Percentiles rank a stretch among this genome's conserved stretches.
Evolutionary conservation across 2,797 vertebrate species (phyloP).

Genomic region (Sebastolobus alascanus): DNA sequence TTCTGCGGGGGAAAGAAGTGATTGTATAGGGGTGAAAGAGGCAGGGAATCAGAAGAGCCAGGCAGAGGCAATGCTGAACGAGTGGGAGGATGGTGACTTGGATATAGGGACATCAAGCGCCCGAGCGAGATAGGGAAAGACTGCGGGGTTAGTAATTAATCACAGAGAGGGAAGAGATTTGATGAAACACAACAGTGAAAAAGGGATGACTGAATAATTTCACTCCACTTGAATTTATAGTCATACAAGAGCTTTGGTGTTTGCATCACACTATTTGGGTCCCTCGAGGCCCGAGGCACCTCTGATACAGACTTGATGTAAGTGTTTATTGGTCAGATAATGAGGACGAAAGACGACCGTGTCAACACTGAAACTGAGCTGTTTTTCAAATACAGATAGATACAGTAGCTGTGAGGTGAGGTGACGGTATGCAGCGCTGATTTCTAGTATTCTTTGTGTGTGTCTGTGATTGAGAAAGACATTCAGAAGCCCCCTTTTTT

Average conservation of each 20-base stretch:
- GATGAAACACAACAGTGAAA: constrained; percentile 40
- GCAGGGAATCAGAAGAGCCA: constrained; percentile 30
- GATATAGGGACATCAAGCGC: constrained; percentile 20
- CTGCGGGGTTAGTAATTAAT: constrained; percentile 64
- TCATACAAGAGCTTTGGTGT: background rate
- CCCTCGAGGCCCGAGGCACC: background rate
- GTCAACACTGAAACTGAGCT: background rate
- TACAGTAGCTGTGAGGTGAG: background rate
- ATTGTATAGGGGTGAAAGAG: constrained; percentile 20
- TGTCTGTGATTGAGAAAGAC: constrained; percentile 8
- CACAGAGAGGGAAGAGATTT: constrained; percentile 41
- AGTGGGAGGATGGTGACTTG: constrained; percentile 35
- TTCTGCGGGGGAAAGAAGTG: constrained; percentile 36
- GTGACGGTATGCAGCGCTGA: background rate
- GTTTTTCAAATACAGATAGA: background rate
- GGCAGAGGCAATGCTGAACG: constrained; percentile 19
- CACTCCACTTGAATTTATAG: constrained; percentile 14
- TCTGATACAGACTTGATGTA: background rate
- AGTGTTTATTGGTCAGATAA: constrained; percentile 10
- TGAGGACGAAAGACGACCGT: background rate
- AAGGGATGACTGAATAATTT: constrained; percentile 44
- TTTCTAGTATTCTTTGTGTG: background rate
- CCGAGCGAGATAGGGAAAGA: constrained; percentile 32
- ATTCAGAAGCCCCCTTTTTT: background rate
- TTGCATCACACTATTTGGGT: background rate